Evolutionary conservation across 2,888 invertebrate genomes (phyloP), one percentile per base, ranked within the genome.

Genomic region (Ornithoptera priamus): DNA sequence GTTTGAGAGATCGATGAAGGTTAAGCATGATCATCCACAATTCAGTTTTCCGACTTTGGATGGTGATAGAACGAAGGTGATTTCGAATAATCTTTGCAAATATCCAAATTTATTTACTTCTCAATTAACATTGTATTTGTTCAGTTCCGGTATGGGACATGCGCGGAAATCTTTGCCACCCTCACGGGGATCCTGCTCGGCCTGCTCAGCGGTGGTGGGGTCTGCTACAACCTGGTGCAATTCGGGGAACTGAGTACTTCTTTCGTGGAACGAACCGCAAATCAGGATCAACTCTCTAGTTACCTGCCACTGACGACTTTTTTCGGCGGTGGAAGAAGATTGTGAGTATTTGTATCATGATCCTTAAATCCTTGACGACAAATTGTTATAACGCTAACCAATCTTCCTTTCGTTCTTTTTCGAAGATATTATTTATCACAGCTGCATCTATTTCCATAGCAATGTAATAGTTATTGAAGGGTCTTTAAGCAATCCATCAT

Each of bases 171-270:
- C 0, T 53, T 80, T 10, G 89, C 90, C 0, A 90, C 89, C 0
- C 64, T 85, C 1, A 15, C 81, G 1, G 92, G 90, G 0, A 73
- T 90, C 1, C 2, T 89, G 0, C 77, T 85, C 68, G 92, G 86
- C 0, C 59, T 87, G 42, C 76, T 90, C 15, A 90, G 93, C 59
- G 93, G 92, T 0, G 82, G 86, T 3, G 92, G 93, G 1, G 84
- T 93, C 1, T 94, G 94, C 65, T 88, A 93, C 78, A 93, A 94
- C 78, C 87, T 94, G 71, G 93, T 94, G 69, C 93, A 94, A 76
- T 94, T 95, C 75, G 95, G 95, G 7, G 94, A 94, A 75, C 89
- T 95, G 57, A 94, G 94, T 70, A 94, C 94, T 0, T 81, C 94
- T 10, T 90, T 95, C 77, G 94, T 95, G 30, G 93, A 94, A 70